phyloP scores from a whole-genome alignment of 2,888 invertebrate species.

The Pherbina coryleti region DNA sequence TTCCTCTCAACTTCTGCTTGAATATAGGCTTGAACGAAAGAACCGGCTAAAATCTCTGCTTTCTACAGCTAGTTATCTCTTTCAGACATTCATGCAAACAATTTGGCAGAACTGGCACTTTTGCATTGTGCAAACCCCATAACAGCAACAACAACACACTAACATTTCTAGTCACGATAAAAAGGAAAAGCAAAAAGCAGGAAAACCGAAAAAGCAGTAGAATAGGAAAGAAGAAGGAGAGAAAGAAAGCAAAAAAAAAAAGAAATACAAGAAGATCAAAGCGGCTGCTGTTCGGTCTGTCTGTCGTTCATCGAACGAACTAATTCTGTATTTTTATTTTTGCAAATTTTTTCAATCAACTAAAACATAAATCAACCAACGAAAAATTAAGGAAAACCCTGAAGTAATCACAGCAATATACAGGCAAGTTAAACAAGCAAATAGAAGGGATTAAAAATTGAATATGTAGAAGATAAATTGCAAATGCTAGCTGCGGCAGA shows the following conservation, averaged over 20 bases:
- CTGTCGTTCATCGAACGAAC: constrained; percentile 25
- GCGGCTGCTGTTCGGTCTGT: constrained; percentile 29
- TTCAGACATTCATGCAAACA: constrained; percentile 14
- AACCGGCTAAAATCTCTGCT: neutral
- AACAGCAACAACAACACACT: constrained; percentile 33
- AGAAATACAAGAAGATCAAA: constrained; percentile 23
- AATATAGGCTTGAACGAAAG: neutral
- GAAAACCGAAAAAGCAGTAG: constrained; percentile 28
- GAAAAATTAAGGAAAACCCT: neutral
- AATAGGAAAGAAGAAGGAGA: neutral
- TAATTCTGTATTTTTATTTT: constrained; percentile 28
- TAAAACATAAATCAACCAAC: neutral
- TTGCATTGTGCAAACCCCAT: constrained; percentile 17
- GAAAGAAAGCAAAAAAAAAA: neutral
- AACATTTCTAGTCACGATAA: neutral
- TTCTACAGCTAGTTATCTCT: neutral
- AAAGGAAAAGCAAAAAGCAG: constrained; percentile 14
- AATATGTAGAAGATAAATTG: neutral
- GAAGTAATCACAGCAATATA: neutral
- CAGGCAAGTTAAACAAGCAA: neutral
- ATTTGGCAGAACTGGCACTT: constrained; percentile 5
- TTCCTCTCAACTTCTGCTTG: neutral
- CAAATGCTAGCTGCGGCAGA: neutral
- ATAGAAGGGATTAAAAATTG: neutral
- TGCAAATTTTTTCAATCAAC: constrained; percentile 5